Percentiles rank a stretch among this genome's conserved stretches.
Evolutionary conservation across 1,140 invertebrate genomes (phyloP).

Genomic region (Neocloeon triangulifer): DNA sequence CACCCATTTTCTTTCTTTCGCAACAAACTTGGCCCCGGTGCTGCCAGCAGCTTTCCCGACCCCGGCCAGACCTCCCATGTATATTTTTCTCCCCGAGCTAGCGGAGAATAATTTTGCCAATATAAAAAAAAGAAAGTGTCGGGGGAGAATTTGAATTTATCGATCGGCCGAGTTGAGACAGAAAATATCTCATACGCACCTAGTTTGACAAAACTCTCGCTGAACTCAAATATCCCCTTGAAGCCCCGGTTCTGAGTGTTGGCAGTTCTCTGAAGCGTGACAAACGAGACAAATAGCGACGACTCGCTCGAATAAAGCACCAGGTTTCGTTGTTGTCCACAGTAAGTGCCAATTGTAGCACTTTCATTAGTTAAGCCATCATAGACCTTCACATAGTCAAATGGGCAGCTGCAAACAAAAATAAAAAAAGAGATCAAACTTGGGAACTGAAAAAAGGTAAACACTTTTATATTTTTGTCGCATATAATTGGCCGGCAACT

Average conservation of each 20-base stretch:
- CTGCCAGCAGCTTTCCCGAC: too few relatives aligned
- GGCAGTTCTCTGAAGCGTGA: slow-evolving; percentile 65
- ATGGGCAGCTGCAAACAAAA: slow-evolving; percentile 65
- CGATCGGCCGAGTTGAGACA: too few relatives aligned
- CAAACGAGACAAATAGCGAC: slow-evolving; percentile 71
- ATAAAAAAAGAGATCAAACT: slow-evolving; percentile 1
- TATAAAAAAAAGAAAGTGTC: too few relatives aligned
- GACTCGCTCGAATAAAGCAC: slow-evolving; percentile 84
- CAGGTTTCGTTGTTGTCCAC: slow-evolving; percentile 89
- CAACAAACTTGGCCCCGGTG: too few relatives aligned
- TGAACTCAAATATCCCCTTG: slow-evolving; percentile 89
- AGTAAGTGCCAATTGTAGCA: slow-evolving; percentile 89
- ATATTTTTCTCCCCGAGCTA: too few relatives aligned
- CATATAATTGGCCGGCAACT: neutral
- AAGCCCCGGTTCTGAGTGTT: slow-evolving; percentile 87
- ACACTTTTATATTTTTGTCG: neutral
- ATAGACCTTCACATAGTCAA: slow-evolving; percentile 91
- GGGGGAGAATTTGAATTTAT: too few relatives aligned
- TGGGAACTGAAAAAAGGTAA: neutral
- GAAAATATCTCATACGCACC: slow-evolving; percentile 28
- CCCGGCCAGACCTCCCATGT: too few relatives aligned
- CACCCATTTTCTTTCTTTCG: too few relatives aligned
- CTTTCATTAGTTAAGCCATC: slow-evolving; percentile 71
- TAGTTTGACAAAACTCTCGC: slow-evolving; percentile 88
- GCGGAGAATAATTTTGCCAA: too few relatives aligned